These are phyloP conservation scores for Scaeva pyrastri DNA, from an alignment of 2,888 invertebrate species.

Conservation along the genomic window DNA sequence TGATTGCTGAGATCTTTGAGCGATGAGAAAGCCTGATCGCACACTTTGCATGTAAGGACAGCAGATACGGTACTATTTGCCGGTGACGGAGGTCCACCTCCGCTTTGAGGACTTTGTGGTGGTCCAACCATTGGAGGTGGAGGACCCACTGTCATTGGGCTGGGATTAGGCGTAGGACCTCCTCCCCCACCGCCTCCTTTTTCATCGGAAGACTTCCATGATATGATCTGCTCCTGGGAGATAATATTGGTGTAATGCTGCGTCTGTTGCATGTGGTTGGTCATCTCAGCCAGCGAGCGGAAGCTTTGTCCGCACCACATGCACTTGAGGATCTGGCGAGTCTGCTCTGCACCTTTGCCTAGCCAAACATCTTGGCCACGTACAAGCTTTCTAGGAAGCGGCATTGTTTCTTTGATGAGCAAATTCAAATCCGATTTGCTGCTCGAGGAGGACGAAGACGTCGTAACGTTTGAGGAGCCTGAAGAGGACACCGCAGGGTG, in stretches of 20 bases:
- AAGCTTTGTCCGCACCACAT: constrained; percentile 99
- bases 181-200: constrained; percentile 80
- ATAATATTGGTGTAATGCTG: constrained; percentile 99
- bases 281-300: constrained; percentile 98
- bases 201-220: constrained; percentile 96
- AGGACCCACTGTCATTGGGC: constrained; percentile 49
- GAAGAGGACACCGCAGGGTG: constrained; percentile 80
- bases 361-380: constrained; percentile 99
- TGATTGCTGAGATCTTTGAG: constrained; percentile 98
- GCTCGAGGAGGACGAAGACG: constrained; percentile 86
- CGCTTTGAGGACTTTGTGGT: constrained; percentile 73
- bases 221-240: constrained; percentile 97
- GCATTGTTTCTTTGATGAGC: constrained; percentile 97
- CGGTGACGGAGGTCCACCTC: constrained; percentile 77
- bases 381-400: constrained; percentile 96
- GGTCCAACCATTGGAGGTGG: constrained; percentile 71
- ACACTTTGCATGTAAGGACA: constrained; percentile 98
- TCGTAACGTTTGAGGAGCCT: constrained; percentile 81
- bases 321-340: constrained; percentile 97
- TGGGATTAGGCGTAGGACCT: constrained; percentile 82
- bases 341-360: constrained; percentile 98
- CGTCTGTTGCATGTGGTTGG: constrained; percentile 99
- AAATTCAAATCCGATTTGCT: constrained; percentile 92
- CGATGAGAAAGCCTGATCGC: constrained; percentile 97
- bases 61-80: constrained; percentile 93